These are phyloP conservation scores for Scalopus aquaticus DNA, from an alignment of 2,113 vertebrate species.

Conservation along the genomic window DNA sequence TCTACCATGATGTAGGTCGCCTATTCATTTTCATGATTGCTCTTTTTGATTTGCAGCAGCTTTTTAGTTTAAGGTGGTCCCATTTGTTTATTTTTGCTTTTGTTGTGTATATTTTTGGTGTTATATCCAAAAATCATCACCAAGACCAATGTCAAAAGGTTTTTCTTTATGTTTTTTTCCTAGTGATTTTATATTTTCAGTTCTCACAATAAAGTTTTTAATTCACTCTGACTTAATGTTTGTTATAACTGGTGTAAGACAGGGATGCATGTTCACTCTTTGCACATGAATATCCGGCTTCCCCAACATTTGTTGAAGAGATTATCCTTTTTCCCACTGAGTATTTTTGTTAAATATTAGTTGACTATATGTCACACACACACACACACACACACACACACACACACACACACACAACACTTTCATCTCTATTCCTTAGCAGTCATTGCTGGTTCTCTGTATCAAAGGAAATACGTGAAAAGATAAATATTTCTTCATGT, in stretches of 20 bases:
- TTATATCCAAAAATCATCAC: too few relatives aligned
- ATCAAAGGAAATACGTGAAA: not conserved
- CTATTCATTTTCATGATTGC: not conserved
- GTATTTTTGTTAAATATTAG: not conserved
- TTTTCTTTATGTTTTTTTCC: not conserved
- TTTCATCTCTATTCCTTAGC: not conserved
- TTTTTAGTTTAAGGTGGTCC: too few relatives aligned
- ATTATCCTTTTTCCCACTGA: not conserved
- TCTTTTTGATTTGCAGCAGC: not conserved
- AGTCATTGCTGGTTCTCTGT: not conserved
- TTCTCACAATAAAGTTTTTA: not conserved
- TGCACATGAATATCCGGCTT: too few relatives aligned
- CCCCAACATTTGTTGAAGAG: too few relatives aligned
- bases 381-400: too few relatives aligned
- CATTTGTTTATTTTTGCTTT: too few relatives aligned
- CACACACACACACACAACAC: not conserved
- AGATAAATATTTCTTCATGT: constrained; percentile 17
- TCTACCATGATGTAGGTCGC: not conserved
- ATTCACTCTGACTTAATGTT: too few relatives aligned
- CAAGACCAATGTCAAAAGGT: not conserved
- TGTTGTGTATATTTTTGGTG: too few relatives aligned
- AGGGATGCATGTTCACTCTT: too few relatives aligned
- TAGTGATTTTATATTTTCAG: not conserved
- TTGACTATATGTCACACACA: not conserved
- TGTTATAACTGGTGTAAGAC: too few relatives aligned